Base-by-base conservation (phyloP, 1,140 invertebrate species). In the Heliconius hermathena region DNA sequence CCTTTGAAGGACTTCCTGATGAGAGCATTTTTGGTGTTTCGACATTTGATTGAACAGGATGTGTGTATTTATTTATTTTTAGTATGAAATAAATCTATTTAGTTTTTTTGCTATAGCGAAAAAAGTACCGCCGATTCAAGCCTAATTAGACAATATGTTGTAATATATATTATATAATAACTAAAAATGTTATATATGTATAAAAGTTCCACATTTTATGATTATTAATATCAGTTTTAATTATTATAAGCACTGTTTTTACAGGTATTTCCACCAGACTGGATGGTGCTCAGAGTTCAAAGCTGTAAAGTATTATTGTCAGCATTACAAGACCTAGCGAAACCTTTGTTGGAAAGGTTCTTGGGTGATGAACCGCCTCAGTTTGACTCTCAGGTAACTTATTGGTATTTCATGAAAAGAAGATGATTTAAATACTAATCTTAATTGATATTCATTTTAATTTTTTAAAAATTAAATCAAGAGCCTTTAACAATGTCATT, bases 221-320 rank as follows among this genome's bases (percentile, higher is more conserved):
- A 52, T 52, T 18, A 18, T 5, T 52, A 52, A 2, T 20, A 4
- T 49, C 13, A 0, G 4, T 18, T 18, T 18, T 52, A 52, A 18
- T 52, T 52, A 52, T 52, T 46, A 20, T 8, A 52, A 20, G 16
- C 49, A 26, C 49, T 18, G 20, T 66, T 75, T 72, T 80, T 84
- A 13, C 78, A 95, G 87, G 97, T 99, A 0, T 99, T 98, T 88
- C 97, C 98, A 5, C 94, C 96, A 0, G 98, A 99, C 90, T 99
- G 99, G 99, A 95, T 98, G 73, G 97, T 99, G 16, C 98, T 99
- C 92, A 97, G 98, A 88, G 97, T 99, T 95, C 96, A 98, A 70
- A 97, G 98, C 74, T 99, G 99, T 90, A 97, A 97, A 94, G 97
- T 99, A 8, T 96, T 99, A 77, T 92, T 99, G 6, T 97, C 97